Base-by-base conservation (phyloP, 2,113 vertebrate genomes). In the Camelus bactrianus region DNA sequence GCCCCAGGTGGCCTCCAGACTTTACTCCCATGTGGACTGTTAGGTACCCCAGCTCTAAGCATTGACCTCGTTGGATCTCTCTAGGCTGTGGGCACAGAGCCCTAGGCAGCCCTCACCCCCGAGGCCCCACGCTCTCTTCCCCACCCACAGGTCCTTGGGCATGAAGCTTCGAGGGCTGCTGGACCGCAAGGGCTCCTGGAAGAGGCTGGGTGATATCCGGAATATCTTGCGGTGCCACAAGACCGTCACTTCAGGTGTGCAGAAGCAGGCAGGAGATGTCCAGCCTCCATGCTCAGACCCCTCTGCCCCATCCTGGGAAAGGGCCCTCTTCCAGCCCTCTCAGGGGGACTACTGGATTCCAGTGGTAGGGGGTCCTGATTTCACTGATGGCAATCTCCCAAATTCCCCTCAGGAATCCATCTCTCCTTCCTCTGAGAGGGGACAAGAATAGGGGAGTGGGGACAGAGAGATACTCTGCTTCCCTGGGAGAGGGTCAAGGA, bases 171-270 rank as follows among this genome's bases (percentile, higher is more conserved):
- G 97, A 14, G 98, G 98, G 9, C 86, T 98, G 38, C 32, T 98
- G 6, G 83, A 98, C 93, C 94, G 93, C 3, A 95, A 72, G 8
- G 95, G 96, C 17, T 98, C 98, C 56, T 98, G 98, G 98, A 98
- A 94, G 93, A 98, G 96, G 86, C 87, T 98, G 62, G 97, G 98
- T 38, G 97, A 98, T 93, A 86, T 98, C 22, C 92, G 73, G 26
- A 97, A 98, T 52, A 75, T 98, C 89, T 98, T 98, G 79, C 97
- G 96, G 96, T 98, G 97, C 30, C 95, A 97, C 84, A 98, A 97
- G 91, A 98, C 95, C 48, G 73, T 95, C 54, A 98, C 95, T 26
- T 79, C 86, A 69, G 97, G 97, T 98, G 73, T 62, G 95, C 54
- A 58, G 85, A 64, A 9, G 10, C 12, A 9, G n/a, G 28, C 32